Base-by-base conservation (phyloP, 2,888 invertebrate species). In the Chloroclystis v-ata region DNA sequence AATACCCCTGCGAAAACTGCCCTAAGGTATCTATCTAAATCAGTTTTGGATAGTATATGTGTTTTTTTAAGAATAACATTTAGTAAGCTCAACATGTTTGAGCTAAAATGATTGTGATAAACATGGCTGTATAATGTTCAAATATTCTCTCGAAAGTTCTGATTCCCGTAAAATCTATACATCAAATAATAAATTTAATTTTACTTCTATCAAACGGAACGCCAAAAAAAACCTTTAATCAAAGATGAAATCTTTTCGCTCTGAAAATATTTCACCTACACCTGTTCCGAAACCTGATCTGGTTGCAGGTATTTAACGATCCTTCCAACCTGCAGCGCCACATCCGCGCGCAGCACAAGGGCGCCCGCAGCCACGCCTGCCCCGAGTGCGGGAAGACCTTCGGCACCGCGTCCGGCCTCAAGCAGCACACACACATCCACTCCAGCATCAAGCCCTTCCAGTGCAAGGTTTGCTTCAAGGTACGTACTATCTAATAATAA, bases 351-450 rank as follows among this genome's bases (percentile, higher is more conserved):
- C 95, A 96, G 82, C 98, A 98, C 94, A 95, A 95, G 58, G 98
- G 98, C 43, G 97, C 97, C 37, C 92, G 98, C 72, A 94, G 95
- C 75, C 98, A 99, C 92, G 97, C 97, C 62, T 99, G 99, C 76
- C 93, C 95, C 51, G 97, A 98, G 89, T 99, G 99, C 89, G 98
- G 98, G 58, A 99, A 99, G 90, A 98, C 98, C 52, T 99, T 99
- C 86, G 97, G 95, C 37, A 98, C 98, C 28, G 97, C 97, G 50
- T 97, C 97, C 58, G 99, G 99, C 28, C 91, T 99, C 44, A 99
- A 99, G 82, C 99, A 99, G 81, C 99, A 99, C 87, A 97, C 97
- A 25, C 99, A 99, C 88, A 99, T 99, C 67, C 99, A 99, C 90
- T 97, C 97, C 71, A 97, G 96, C 72, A 95, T 98, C 60, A 99